Base-by-base conservation (phyloP, 2,113 vertebrate species). In the Alaudala cheleensis region DNA sequence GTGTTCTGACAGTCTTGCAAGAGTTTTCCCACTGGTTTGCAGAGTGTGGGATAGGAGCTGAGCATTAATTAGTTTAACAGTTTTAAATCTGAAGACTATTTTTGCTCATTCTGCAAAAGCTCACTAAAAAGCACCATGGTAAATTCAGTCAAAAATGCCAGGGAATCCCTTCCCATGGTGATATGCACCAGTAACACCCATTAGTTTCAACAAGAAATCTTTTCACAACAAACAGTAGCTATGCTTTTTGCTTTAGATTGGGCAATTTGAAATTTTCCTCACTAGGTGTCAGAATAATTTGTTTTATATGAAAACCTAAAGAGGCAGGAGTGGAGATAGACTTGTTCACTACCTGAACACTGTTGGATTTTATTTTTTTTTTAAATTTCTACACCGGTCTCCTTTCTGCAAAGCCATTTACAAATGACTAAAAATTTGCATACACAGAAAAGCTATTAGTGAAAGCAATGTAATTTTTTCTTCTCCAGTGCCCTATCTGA, bases 231-330 rank as follows among this genome's bases (percentile, higher is more conserved):
- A 80, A 26, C 5, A 34, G 37, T 22, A 54, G 20, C 50, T 56
- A 50, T 26, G 31, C 24, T 62, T 89, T 34, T 25, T 11, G 29
- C 39, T 74, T 77, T 73, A 87, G 19, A 58, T 15, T 40, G 39
- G 33, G n/a, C 10, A 82, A 73, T 82, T 71, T 79, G 73, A 90
- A 71, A 28, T 66, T 60, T 92, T 92, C 91, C 80, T 92, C 81
- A 85, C 64, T 90, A 66, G 39, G 47, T 72, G 25, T 91, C 77
- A 92, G 67, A 93, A 82, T 79, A 60, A 84, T 84, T 95, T 95
- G 37, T 40, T 88, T 90, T 56, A 33, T 33, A 51, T 24, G 44
- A 74, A 90, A 93, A 6, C 54, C 5, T 25, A 20, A 31, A 61
- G 40, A 69, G 14, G 23, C 19, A 73, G 57, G 31, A 89, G 31